Evolutionary conservation across 2,888 invertebrate genomes (phyloP).

Genomic region (Caradrina kadenii): DNA sequence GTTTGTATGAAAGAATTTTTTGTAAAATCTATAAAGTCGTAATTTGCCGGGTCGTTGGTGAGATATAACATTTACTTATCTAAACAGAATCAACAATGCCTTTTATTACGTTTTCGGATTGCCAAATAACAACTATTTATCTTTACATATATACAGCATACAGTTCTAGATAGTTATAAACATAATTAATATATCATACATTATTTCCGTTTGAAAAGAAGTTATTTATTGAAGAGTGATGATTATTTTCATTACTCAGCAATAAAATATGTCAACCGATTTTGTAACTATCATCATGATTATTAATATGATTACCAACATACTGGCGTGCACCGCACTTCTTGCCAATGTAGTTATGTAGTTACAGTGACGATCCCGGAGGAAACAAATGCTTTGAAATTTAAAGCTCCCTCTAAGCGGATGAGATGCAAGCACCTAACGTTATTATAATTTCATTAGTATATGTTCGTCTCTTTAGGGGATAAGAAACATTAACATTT

Average conservation of each 20-base stretch:
- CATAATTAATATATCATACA: not conserved
- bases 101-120: no score
- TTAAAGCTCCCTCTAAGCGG: conserved; percentile 36
- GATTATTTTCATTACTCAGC: not conserved
- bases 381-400: conserved; percentile 38
- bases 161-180: no score
- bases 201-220: not conserved
- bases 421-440: conserved; percentile 29
- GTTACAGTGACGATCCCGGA: conserved; percentile 25
- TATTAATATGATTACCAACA: not conserved
- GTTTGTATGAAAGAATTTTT: no score
- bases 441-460: conserved; percentile 20
- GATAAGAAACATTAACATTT: not conserved
- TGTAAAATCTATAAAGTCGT: no score
- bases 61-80: no score
- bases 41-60: no score
- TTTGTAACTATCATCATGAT: not conserved
- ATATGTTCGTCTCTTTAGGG: conserved; percentile 5
- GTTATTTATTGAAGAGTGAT: not conserved
- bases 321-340: conserved; percentile 20
- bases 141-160: no score
- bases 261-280: not conserved
- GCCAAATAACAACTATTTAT: no score
- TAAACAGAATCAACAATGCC: no score
- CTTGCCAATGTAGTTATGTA: conserved; percentile 30